Evolutionary conservation across 2,113 vertebrate genomes (phyloP), one percentile per base, ranked within the genome.

Genomic region (Myotis lucifugus): DNA sequence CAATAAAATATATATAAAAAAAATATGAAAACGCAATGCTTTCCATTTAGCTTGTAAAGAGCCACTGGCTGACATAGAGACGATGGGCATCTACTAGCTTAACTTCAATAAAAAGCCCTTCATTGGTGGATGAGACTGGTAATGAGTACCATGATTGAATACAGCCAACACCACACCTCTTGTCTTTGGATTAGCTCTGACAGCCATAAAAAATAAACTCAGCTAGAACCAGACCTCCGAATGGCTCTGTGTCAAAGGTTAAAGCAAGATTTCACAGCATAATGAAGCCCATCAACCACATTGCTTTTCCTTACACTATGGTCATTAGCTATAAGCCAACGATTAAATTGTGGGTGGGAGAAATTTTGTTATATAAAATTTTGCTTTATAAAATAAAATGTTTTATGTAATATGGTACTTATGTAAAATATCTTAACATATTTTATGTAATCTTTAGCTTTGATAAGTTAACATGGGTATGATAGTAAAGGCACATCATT

Each of bases 11-110:
- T n/a, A n/a, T n/a, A n/a, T n/a, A n/a, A n/a, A n/a, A 92, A 84
- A 89, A 96, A 96, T 83, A 77, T 50, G 69, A 84, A 86, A 95
- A 73, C 2, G 7, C 59, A 73, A 23, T 85, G 52, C 34, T 88
- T 95, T 83, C 48, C 85, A 85, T 82, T 95, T 82, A 92, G 67
- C 48, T 90, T 77, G 19, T 88, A 85, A 92, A 90, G 86, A 90
- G 61, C 27, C 61, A 15, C 76, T 81, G 85, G 59, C 37, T 74
- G 85, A 69, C 32, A 9, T 37, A 61, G 32, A 48, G 81, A 82
- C 85, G 40, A 79, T 1, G 40, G 48, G 59, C 64, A 73, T 76
- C 92, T 67, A 29, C 21, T 17, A 67, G 84, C 61, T 90, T 93
- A 72, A 72, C 91, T 79, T 94, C 85, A 77, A 74, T 73, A 73